Evolutionary conservation across 2,888 invertebrate genomes (phyloP).

Genomic region (Myopa testacea): DNA sequence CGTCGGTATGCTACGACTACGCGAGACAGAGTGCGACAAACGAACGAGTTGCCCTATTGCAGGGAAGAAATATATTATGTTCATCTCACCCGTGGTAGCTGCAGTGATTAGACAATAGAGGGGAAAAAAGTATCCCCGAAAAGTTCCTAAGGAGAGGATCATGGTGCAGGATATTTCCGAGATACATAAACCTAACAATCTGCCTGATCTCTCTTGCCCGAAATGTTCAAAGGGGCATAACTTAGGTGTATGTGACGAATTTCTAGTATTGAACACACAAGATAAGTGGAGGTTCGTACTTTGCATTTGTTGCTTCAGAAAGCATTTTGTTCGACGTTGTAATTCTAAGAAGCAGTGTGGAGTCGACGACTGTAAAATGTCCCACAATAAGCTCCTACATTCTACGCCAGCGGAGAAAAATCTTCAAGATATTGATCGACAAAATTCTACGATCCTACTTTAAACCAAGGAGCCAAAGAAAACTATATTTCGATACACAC

Average conservation of each 20-base stretch:
- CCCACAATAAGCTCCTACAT: background rate
- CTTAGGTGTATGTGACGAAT: background rate
- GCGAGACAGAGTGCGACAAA: too few relatives aligned
- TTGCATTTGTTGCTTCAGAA: too few relatives aligned
- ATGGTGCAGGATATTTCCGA: background rate
- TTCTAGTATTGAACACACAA: background rate
- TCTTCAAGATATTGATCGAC: too few relatives aligned
- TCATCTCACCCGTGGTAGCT: too few relatives aligned
- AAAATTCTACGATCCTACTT: too few relatives aligned
- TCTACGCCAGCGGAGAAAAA: background rate
- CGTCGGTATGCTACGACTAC: too few relatives aligned
- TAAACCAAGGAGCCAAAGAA: background rate
- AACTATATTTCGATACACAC: slow-evolving; percentile 32
- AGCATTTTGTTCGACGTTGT: too few relatives aligned
- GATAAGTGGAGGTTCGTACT: background rate
- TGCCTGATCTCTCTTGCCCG: background rate
- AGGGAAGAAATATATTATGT: too few relatives aligned
- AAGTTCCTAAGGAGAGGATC: background rate
- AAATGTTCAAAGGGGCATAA: background rate
- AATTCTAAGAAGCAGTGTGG: background rate
- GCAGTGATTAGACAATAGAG: background rate
- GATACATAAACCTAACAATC: background rate
- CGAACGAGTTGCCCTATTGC: too few relatives aligned
- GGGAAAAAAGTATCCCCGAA: background rate
- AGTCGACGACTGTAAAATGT: background rate